A percentile compares a stretch with the other conserved stretches of the same genome.
Conservation (phyloP, 1,140 invertebrate genomes). For the Phenacoccus solenopsis region DNA sequence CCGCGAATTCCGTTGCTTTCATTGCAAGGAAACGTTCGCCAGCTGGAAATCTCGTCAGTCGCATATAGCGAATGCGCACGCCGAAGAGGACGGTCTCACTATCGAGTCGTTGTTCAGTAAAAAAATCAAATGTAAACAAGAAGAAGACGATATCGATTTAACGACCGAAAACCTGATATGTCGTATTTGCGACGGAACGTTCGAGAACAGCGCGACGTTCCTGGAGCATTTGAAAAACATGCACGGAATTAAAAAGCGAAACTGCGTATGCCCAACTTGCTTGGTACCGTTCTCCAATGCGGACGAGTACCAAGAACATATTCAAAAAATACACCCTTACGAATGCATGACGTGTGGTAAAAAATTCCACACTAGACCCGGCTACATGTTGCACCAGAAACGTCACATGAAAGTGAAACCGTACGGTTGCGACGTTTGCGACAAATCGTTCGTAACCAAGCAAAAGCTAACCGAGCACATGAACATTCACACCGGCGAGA, state of each 20-base stretch:
- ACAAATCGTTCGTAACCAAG: slow-evolving; percentile 65
- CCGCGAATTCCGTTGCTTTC: slow-evolving; percentile 22
- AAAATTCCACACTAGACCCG: slow-evolving; percentile 36
- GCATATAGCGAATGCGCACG: slow-evolving; percentile 21
- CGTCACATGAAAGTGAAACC: slow-evolving; percentile 64
- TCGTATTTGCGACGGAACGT: background rate
- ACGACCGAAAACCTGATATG: background rate
- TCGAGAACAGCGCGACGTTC: background rate
- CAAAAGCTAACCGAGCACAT: slow-evolving; percentile 66
- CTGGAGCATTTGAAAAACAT: background rate
- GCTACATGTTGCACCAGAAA: slow-evolving; percentile 60
- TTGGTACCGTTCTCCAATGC: slow-evolving; percentile 25
- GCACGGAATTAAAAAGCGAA: background rate
- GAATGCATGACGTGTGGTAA: slow-evolving; percentile 67
- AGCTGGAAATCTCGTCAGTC: slow-evolving; percentile 17
- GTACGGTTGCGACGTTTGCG: slow-evolving; percentile 60
- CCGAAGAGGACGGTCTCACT: slow-evolving; percentile 14
- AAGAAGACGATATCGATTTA: background rate
- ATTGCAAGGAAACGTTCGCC: slow-evolving; percentile 46
- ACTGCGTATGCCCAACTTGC: slow-evolving; percentile 27
- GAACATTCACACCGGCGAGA: slow-evolving; percentile 65
- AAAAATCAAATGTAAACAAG: background rate
- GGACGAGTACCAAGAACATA: slow-evolving; percentile 27
- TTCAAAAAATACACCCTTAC: slow-evolving; percentile 53
- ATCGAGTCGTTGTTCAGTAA: background rate